Conservation (phyloP, 2,888 invertebrate species). For the Apamea sordens region DNA sequence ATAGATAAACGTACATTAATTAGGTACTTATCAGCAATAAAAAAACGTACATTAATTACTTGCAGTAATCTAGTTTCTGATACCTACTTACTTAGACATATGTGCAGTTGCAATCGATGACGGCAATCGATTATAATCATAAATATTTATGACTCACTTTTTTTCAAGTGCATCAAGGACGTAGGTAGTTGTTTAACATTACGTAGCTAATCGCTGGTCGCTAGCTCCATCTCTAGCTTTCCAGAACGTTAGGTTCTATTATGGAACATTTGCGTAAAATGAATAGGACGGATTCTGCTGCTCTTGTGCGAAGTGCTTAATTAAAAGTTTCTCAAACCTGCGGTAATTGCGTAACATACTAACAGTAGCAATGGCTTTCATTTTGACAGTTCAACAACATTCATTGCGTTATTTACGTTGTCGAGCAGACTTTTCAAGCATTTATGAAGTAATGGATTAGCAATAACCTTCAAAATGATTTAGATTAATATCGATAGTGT, state of each 20-base stretch:
- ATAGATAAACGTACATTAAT: too few species aligned
- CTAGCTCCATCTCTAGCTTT: neutral
- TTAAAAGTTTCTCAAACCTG: too few species aligned
- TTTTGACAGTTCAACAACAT: too few species aligned
- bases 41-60: neutral
- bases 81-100: neutral
- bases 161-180: conserved; percentile 10
- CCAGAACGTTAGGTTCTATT: neutral
- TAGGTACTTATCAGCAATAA: too few species aligned
- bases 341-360: too few species aligned
- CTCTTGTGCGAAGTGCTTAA: too few species aligned
- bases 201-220: neutral
- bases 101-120: neutral
- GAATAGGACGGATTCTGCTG: neutral
- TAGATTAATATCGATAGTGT: too few species aligned
- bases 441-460: too few species aligned
- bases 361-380: too few species aligned
- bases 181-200: conserved; percentile 3
- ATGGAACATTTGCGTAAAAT: neutral
- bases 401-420: too few species aligned
- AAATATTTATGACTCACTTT: conserved; percentile 15
- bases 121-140: conserved; percentile 24
- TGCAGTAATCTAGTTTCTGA: neutral
- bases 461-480: too few species aligned
- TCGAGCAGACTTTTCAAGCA: too few species aligned